Percentiles rank a stretch among this genome's conserved stretches.
phyloP scores from a whole-genome alignment of 2,888 invertebrate species.

The Cheilosia pagana region DNA sequence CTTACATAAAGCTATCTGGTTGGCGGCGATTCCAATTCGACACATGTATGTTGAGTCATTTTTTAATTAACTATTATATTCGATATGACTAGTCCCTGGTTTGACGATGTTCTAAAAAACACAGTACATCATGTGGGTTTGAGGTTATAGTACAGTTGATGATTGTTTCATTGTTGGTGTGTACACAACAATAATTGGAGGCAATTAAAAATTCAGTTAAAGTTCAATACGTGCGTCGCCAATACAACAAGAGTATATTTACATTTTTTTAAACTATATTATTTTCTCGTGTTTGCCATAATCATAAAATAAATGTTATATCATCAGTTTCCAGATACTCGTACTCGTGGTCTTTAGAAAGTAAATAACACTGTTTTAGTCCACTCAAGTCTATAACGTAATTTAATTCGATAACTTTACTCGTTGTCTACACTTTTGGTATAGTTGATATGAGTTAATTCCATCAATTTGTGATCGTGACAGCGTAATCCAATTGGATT shows the following conservation, averaged over 20 bases:
- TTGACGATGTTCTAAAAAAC: neutral
- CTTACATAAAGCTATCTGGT: neutral
- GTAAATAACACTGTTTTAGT: neutral
- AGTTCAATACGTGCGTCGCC: neutral
- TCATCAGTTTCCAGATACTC: neutral
- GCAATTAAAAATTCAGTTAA: neutral
- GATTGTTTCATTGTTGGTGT: neutral
- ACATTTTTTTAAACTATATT: neutral
- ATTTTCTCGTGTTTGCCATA: neutral
- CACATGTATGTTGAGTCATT: neutral
- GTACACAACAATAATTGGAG: neutral
- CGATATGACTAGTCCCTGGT: neutral
- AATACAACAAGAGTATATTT: neutral
- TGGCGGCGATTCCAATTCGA: neutral
- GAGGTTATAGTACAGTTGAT: too few relatives aligned
- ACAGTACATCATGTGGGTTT: neutral
- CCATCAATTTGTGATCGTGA: neutral
- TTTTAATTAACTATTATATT: neutral
- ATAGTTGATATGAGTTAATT: neutral
- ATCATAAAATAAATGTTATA: neutral
- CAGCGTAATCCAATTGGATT: neutral
- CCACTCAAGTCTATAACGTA: too few relatives aligned
- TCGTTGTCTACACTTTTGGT: neutral
- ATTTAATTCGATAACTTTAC: neutral
- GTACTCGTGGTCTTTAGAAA: neutral